Percentiles rank a stretch among this genome's conserved stretches.
phyloP scores from a whole-genome alignment of 2,888 invertebrate species.

The Oegoconia quadripuncta region DNA sequence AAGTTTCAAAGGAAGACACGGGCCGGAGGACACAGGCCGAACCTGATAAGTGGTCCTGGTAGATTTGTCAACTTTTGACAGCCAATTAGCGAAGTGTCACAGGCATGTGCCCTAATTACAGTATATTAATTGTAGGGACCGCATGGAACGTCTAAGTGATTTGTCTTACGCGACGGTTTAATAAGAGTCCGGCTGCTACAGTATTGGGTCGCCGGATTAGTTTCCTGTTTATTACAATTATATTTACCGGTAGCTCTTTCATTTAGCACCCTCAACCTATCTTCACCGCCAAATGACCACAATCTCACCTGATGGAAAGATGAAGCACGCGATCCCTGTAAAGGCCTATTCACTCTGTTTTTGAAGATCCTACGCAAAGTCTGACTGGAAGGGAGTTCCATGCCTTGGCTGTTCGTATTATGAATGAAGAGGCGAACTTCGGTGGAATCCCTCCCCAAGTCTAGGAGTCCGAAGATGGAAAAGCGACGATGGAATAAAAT shows the following conservation, averaged over 20 bases:
- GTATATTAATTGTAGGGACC: conserved; percentile 44
- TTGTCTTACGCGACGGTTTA: conserved; percentile 38
- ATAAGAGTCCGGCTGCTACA: conserved; percentile 20
- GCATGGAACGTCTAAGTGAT: conserved; percentile 30
- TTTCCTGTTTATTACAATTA: neutral
- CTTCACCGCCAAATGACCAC: neutral
- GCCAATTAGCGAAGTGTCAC: conserved; percentile 55
- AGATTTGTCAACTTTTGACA: conserved; percentile 54
- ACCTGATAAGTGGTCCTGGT: conserved; percentile 19
- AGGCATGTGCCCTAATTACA: conserved; percentile 51
- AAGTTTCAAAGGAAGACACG: conserved; percentile 10
- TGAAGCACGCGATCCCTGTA: too few species aligned
- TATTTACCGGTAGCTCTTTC: conserved; percentile 1
- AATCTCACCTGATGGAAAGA: too few species aligned
- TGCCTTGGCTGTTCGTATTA: too few species aligned
- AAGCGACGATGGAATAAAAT: too few species aligned
- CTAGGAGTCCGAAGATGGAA: too few species aligned
- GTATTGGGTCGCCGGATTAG: conserved; percentile 2
- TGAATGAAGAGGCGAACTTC: too few species aligned
- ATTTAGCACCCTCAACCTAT: too few species aligned
- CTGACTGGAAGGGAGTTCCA: too few species aligned
- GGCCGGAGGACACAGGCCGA: conserved; percentile 5
- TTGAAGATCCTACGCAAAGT: too few species aligned
- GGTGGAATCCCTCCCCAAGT: too few species aligned
- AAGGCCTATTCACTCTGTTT: too few species aligned